Conservation (phyloP, 2,113 vertebrate genomes). For the Zapornia atra region DNA sequence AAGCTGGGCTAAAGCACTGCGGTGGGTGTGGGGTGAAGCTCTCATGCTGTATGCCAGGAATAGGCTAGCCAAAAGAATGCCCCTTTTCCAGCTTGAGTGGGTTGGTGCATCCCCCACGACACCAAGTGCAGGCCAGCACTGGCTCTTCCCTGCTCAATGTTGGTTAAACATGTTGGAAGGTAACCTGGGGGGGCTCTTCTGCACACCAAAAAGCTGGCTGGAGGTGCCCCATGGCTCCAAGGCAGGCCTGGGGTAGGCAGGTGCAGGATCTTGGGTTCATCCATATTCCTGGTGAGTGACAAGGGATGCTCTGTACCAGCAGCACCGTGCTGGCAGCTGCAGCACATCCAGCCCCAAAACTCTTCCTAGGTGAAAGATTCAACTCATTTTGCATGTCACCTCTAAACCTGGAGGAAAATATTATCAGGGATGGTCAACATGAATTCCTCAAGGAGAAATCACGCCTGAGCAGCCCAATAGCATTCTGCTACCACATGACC, state of each 20-base stretch:
- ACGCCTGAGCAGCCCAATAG: too few species aligned
- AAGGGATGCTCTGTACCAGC: background rate
- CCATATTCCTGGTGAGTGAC: rapidly evolving
- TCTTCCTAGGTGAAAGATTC: background rate
- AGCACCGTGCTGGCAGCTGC: background rate
- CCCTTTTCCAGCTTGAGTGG: background rate
- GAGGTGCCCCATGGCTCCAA: rapidly evolving
- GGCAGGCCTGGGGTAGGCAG: background rate
- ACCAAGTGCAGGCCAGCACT: background rate
- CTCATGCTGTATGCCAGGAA: rapidly evolving
- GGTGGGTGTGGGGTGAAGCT: background rate
- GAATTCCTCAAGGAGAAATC: too few species aligned
- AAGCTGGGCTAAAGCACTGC: background rate
- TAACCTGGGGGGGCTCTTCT: background rate
- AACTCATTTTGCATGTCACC: too few species aligned
- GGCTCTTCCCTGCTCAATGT: background rate
- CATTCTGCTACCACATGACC: too few species aligned
- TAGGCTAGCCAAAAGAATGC: background rate
- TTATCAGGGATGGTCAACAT: too few species aligned
- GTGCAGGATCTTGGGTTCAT: rapidly evolving
- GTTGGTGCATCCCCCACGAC: too few species aligned
- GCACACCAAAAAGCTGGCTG: background rate
- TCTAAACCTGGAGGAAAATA: too few species aligned
- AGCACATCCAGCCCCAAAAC: background rate
- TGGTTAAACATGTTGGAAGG: rapidly evolving